Evolutionary conservation across 2,888 invertebrate genomes (phyloP).

Genomic region (Mallateleia sp.): DNA sequence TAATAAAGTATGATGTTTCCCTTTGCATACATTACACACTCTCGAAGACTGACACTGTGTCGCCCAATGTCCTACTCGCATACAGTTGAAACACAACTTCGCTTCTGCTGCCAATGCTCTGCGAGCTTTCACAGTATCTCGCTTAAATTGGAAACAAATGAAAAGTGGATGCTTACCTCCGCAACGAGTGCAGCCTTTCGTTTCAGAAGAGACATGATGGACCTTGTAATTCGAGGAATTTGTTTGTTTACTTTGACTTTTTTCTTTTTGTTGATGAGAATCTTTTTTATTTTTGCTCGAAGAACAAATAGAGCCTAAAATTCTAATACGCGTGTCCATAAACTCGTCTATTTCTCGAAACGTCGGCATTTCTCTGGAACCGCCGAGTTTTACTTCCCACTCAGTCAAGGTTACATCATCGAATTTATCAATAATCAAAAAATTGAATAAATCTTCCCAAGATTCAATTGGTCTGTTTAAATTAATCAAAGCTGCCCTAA

Average conservation of each 20-base stretch:
- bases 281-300: neutral
- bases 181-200: neutral
- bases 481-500: neutral
- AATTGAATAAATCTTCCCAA: conserved; percentile 15
- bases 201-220: neutral
- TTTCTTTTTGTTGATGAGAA: too few relatives aligned
- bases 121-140: neutral
- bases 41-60: neutral
- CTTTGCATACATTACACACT: neutral
- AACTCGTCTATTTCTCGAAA: neutral
- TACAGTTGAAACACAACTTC: conserved; percentile 8
- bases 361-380: neutral
- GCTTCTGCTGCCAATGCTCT: neutral
- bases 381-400: neutral
- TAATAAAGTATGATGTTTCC: neutral
- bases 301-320: neutral
- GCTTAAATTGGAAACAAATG: neutral
- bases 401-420: neutral
- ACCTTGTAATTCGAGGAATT: too few relatives aligned
- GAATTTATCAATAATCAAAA: neutral
- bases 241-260: too few relatives aligned
- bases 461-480: neutral
- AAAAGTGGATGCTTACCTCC: neutral
- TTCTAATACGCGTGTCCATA: neutral
- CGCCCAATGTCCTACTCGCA: neutral